Evolutionary conservation across 2,888 invertebrate genomes (phyloP).

Genomic region (Sinohyriopsis cumingii): DNA sequence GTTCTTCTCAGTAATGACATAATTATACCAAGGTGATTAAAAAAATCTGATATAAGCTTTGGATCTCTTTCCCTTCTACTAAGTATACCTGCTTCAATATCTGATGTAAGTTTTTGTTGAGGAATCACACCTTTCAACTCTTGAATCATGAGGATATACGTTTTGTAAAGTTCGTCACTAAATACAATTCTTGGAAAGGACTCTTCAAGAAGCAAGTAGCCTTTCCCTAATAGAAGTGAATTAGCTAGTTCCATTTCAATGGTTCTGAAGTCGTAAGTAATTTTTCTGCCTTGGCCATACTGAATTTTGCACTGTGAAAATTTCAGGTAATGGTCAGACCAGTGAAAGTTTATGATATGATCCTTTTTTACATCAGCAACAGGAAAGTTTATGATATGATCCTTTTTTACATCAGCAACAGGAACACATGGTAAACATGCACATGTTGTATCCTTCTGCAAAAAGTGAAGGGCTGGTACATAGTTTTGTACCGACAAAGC

Average conservation of each 20-base stretch:
- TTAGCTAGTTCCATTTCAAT: conserved; percentile 35
- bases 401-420: conserved; percentile 18
- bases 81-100: conserved; percentile 21
- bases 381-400: conserved; percentile 14
- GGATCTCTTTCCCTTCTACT: conserved; percentile 19
- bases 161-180: conserved; percentile 42
- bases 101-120: conserved; percentile 26
- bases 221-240: conserved; percentile 23
- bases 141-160: conserved; percentile 24
- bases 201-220: conserved; percentile 16
- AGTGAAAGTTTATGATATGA: conserved; percentile 14
- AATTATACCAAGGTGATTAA: conserved; percentile 37
- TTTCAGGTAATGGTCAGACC: conserved; percentile 16
- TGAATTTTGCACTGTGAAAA: conserved; percentile 31
- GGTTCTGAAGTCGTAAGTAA: conserved; percentile 32
- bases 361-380: conserved; percentile 18
- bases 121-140: conserved; percentile 18
- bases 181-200: conserved; percentile 31
- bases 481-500: conserved; percentile 7
- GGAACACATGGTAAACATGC: conserved; percentile 12
- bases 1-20: conserved; percentile 39
- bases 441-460: conserved; percentile 7
- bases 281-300: conserved; percentile 26
- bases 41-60: conserved; percentile 22
- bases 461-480: conserved; percentile 19